Conservation (phyloP, 1,140 invertebrate species). For the Chymomyza costata region DNA sequence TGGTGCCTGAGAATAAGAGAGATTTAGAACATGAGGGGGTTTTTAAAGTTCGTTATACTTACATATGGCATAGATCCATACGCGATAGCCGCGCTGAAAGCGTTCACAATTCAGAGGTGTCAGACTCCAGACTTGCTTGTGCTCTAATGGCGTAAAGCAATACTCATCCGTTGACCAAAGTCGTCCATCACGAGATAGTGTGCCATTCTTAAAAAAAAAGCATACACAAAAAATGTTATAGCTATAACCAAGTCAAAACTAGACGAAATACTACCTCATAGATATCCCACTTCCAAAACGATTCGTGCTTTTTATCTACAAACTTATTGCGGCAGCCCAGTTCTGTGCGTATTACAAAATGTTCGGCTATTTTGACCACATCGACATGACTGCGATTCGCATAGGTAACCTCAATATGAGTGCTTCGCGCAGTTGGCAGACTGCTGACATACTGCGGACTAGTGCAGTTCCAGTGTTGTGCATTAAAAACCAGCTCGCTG, state of each 20-base stretch:
- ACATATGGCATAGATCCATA: constrained; percentile 73
- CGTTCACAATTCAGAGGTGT: constrained; percentile 61
- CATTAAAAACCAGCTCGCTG: constrained; percentile 32
- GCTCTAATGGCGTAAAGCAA: constrained; percentile 59
- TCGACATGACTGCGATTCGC: constrained; percentile 22
- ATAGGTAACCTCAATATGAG: constrained; percentile 44
- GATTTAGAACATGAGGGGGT: background rate
- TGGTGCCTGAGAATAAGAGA: constrained; percentile 36
- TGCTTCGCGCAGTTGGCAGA: constrained; percentile 5
- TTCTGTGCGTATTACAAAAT: constrained; percentile 53
- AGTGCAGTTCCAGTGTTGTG: constrained; percentile 35
- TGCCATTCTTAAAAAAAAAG: constrained; percentile 26
- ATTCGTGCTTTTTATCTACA: constrained; percentile 51
- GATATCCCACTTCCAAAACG: constrained; percentile 59
- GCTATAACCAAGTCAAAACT: too few relatives aligned
- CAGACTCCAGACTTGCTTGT: constrained; percentile 56
- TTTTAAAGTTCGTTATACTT: background rate
- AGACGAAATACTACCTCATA: constrained; percentile 12
- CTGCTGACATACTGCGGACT: constrained; percentile 3
- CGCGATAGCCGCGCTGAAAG: constrained; percentile 58
- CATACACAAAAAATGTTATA: too few relatives aligned
- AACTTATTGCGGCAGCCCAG: constrained; percentile 57
- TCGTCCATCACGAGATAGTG: constrained; percentile 29
- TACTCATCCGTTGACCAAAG: constrained; percentile 63
- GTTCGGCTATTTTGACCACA: constrained; percentile 42